These are phyloP conservation scores for Pangasius sanitwongsei DNA, from an alignment of 2,797 vertebrate species.

Conservation along the genomic window DNA sequence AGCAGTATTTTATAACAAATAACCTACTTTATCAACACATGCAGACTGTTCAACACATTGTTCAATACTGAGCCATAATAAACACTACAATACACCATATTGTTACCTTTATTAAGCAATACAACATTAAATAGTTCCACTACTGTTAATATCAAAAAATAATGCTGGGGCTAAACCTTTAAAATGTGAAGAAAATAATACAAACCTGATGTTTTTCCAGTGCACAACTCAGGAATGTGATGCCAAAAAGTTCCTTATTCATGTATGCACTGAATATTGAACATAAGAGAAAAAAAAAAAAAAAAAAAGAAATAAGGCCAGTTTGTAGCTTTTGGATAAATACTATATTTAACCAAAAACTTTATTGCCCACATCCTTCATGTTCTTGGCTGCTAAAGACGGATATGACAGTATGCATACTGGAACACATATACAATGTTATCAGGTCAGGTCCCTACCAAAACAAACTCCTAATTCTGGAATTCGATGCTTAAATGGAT, in stretches of 20 bases:
- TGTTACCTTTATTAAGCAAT: background rate
- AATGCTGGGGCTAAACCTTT: background rate
- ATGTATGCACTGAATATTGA: slow-evolving; percentile 23
- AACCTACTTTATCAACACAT: background rate
- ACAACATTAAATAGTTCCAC: background rate
- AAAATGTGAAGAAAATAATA: background rate
- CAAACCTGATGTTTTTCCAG: background rate
- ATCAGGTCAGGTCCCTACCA: slow-evolving; percentile 35
- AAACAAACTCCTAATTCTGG: slow-evolving; percentile 47
- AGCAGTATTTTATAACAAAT: background rate
- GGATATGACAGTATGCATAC: slow-evolving; percentile 37
- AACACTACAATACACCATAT: background rate
- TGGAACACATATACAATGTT: slow-evolving; percentile 40
- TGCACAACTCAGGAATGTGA: background rate
- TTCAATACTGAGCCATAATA: background rate
- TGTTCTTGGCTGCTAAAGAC: slow-evolving; percentile 39
- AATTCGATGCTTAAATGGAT: slow-evolving; percentile 47
- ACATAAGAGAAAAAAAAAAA: background rate
- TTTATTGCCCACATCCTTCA: slow-evolving; percentile 40
- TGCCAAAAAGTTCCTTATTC: background rate
- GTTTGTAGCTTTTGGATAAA: slow-evolving; percentile 29
- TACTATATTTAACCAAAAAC: slow-evolving; percentile 30
- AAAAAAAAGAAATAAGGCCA: slow-evolving; percentile 36
- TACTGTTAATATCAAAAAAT: background rate
- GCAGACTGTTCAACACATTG: background rate